Base-by-base conservation (phyloP, 2,797 vertebrate species). In the Rhodeus uyekii region DNA sequence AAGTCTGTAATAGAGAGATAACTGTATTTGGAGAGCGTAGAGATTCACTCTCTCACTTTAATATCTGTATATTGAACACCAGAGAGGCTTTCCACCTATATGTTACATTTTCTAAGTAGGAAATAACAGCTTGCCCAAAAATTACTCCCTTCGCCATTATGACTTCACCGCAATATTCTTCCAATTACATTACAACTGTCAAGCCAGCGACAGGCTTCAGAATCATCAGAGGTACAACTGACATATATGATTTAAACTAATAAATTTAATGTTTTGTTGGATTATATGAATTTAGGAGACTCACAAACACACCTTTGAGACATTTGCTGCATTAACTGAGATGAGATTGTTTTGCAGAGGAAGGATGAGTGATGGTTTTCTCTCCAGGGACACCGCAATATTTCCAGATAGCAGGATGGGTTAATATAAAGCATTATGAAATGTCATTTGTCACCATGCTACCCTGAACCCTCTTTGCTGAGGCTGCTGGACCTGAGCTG, bases 401-500 rank as follows among this genome's bases (percentile, higher is more conserved):
- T 88, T 87, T 82, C 75, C 2, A 55, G 74, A 71, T 80, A 80
- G 77, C 73, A 86, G 77, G 80, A 69, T 24, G 64, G 72, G 19
- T 10, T 46, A 69, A 86, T 80, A 65, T 85, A 81, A 87, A 60
- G 44, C 85, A 74, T 83, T 78, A 79, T 85, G 13, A 65, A 80
- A 86, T 50, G 44, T 90, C 84, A 88, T 87, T 88, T 90, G 84
- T 89, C 88, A 89, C 80, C 55, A 71, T 87, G 90, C 84, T 78
- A n/a, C 42, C 29, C 53, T n/a, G 87, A 58, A 83, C 76, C 89
- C 84, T 14, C 69, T 14, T 75, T 44, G 84, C 87, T 89, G 84
- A 90, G 83, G 85, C 85, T 7, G 71, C 73, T 86, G 83, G 5
- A 34, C 61, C 86, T 87, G 80, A 78, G 85, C 87, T 83, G 76